Percentiles rank a stretch among this genome's conserved stretches.
Conservation (phyloP, 2,797 vertebrate genomes). For the Pristis pectinata region DNA sequence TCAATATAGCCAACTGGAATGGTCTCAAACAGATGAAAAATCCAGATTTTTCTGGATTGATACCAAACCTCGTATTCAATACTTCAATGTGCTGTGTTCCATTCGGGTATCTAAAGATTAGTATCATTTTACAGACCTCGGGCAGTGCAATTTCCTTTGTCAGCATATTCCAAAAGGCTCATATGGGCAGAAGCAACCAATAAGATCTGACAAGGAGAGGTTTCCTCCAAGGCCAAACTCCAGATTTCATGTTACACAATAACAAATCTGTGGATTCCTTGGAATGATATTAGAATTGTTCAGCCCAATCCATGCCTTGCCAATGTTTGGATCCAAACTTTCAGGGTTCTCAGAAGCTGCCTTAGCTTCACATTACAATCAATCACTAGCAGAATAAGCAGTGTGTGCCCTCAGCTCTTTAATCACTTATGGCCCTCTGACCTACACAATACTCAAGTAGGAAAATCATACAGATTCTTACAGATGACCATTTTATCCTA, state of each 20-base stretch:
- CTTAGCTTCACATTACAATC: too few species aligned
- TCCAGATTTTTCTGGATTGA: slow-evolving; percentile 11
- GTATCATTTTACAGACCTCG: background rate
- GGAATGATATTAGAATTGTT: background rate
- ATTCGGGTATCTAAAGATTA: background rate
- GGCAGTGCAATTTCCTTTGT: background rate
- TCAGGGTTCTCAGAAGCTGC: background rate
- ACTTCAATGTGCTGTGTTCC: background rate
- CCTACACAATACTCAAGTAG: background rate
- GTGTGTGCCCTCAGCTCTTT: too few species aligned
- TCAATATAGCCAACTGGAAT: background rate
- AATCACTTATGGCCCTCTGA: background rate
- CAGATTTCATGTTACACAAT: background rate
- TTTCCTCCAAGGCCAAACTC: background rate
- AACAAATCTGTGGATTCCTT: background rate
- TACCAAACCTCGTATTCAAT: background rate
- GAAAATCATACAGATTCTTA: background rate
- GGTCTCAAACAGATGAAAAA: background rate
- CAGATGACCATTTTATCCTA: background rate
- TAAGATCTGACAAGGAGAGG: background rate
- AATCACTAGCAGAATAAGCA: background rate
- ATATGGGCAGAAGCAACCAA: background rate
- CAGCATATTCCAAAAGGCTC: background rate
- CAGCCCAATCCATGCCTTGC: too few species aligned
- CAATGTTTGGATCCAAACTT: background rate